Evolutionary conservation across 2,888 invertebrate species (phyloP), one percentile per base, ranked within the genome.

Genomic region (Caenorhabditis japonica): DNA sequence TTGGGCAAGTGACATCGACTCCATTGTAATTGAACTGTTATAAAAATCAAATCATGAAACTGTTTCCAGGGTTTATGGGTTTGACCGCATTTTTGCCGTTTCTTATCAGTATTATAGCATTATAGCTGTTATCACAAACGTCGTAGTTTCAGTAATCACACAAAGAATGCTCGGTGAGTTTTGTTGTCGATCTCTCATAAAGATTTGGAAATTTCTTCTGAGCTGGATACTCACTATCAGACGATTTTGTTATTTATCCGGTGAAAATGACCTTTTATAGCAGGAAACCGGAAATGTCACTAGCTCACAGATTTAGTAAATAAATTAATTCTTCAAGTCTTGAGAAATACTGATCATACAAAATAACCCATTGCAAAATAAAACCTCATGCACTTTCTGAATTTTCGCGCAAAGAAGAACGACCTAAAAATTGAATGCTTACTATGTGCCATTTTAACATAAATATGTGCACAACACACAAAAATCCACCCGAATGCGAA

Each of bases 101-200:
- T 90, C 90, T 12, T 90, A 90, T 81, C 88, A 89, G 84, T 90
- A 90, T 88, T 89, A 89, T 66, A 88, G 89, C 13, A 83, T 89
- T 2, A 85, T 90, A 21, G 90, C 89, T 0, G 75, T 84, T n/a
- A n/a, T 80, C 7, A 56, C 62, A n/a, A 80, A 78, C 41, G 52
- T 84, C 2, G 39, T 21, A 8, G 55, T 64, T 17, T 59, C 69
- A 8, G n/a, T 49, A 3, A 21, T 39, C 15, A 30, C 39, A 33
- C 75, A 75, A 17, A 51, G 34, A 38, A 17, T 60, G 23, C 19
- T 73, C 8, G 66, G 73, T 73, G 13, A 41, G 59, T 43, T 15
- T n/a, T 30, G n/a, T n/a, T n/a, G n/a, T n/a, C n/a, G n/a, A n/a
- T n/a, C n/a, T n/a, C n/a, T n/a, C n/a, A n/a, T n/a, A n/a, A n/a